Evolutionary conservation across 1,140 invertebrate genomes (phyloP).

Genomic region (Leptopilina clavipes): DNA sequence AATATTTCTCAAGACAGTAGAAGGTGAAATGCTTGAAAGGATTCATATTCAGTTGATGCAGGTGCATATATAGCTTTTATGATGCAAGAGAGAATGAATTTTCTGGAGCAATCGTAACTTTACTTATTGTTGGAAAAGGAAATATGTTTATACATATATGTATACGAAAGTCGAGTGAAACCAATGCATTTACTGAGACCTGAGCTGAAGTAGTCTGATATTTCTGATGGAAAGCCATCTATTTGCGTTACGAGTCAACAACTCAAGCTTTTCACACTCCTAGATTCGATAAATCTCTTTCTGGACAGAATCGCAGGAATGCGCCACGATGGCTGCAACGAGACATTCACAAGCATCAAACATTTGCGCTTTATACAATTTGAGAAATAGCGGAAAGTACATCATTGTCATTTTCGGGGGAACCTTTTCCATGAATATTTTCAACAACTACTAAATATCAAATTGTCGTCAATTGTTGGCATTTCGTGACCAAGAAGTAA

Average conservation of each 20-base stretch:
- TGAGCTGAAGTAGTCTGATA: slow-evolving; percentile 13
- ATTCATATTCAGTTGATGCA: background rate
- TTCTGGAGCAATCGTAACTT: slow-evolving; percentile 15
- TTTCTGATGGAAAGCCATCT: slow-evolving; percentile 26
- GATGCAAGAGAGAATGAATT: slow-evolving; percentile 3
- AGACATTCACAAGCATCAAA: slow-evolving; percentile 13
- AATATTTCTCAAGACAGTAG: background rate
- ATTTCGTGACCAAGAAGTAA: too few relatives aligned
- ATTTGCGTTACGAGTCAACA: slow-evolving; percentile 25
- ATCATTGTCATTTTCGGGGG: slow-evolving; percentile 4
- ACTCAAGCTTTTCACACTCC: slow-evolving; percentile 17
- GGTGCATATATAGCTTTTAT: slow-evolving; percentile 11
- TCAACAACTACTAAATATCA: too few relatives aligned
- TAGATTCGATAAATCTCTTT: slow-evolving; percentile 24
- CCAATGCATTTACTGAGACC: slow-evolving; percentile 14
- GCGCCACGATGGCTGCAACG: background rate
- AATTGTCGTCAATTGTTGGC: too few relatives aligned
- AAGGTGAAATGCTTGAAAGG: background rate
- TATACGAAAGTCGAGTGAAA: slow-evolving; percentile 22
- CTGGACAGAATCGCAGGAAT: slow-evolving; percentile 23
- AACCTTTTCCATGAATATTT: background rate
- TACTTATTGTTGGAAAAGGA: slow-evolving; percentile 20
- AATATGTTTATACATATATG: background rate
- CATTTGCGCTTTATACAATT: slow-evolving; percentile 10
- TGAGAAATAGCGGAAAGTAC: background rate